phyloP scores from a whole-genome alignment of 2,888 invertebrate species.

The Nemoura dubitans region DNA sequence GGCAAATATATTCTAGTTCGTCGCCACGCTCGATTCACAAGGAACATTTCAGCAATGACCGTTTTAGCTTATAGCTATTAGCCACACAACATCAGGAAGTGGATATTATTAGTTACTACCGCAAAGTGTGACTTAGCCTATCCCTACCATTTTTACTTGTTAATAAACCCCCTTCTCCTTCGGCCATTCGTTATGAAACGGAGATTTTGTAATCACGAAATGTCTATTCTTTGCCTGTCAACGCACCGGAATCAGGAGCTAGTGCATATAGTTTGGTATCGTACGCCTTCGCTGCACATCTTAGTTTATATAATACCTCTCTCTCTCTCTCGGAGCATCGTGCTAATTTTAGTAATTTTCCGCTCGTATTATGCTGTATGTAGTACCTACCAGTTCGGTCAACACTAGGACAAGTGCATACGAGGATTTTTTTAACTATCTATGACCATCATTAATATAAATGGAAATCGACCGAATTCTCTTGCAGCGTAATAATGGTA shows the following conservation, averaged over 20 bases:
- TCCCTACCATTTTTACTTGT: not conserved
- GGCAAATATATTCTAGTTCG: slow-evolving; percentile 41
- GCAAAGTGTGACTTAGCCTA: slow-evolving; percentile 9
- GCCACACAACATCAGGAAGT: slow-evolving; percentile 29
- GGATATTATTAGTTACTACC: slow-evolving; percentile 22
- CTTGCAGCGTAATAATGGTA: no score
- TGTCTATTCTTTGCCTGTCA: not conserved
- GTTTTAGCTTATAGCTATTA: slow-evolving; percentile 28
- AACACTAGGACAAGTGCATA: no score
- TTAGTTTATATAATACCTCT: not conserved
- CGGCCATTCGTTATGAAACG: not conserved
- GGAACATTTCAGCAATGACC: slow-evolving; percentile 38
- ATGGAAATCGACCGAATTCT: no score
- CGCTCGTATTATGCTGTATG: not conserved
- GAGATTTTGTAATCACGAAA: not conserved
- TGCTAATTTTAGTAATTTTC: not conserved
- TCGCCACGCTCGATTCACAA: slow-evolving; percentile 40
- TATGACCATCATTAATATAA: no score
- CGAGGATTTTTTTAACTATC: no score
- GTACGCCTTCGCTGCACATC: not conserved
- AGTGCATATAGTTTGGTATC: no score
- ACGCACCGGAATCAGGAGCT: not conserved
- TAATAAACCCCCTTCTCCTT: not conserved
- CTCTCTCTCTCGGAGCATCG: not conserved
- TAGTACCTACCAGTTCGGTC: no score